These are phyloP conservation scores for Nesogale talazaci DNA, from an alignment of 2,113 vertebrate species.

Conservation along the genomic window DNA sequence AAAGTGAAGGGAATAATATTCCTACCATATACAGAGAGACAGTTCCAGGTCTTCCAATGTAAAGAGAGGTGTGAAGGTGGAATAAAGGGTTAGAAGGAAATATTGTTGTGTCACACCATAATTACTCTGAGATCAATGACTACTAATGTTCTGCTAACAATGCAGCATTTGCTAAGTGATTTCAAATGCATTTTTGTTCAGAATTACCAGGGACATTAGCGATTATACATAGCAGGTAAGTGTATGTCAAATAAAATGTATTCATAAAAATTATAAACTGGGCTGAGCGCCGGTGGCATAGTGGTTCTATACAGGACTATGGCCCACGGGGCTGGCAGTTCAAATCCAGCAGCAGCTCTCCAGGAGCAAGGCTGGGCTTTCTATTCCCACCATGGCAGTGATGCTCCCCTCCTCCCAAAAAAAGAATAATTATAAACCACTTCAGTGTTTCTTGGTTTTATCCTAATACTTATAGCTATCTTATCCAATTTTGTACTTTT, in stretches of 20 bases:
- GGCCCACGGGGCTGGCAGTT: no score
- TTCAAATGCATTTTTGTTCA: slow-evolving; percentile 53
- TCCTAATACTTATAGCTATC: not conserved
- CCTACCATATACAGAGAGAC: not conserved
- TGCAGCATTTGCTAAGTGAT: not conserved
- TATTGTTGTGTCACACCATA: not conserved
- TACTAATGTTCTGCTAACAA: not conserved
- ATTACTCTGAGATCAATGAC: slow-evolving; percentile 53
- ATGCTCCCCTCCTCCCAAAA: no score
- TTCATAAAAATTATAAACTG: slow-evolving; percentile 40
- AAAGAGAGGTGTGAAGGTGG: not conserved
- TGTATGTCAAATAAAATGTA: not conserved
- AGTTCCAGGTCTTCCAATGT: not conserved
- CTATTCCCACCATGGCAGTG: no score
- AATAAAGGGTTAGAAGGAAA: not conserved
- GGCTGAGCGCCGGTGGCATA: no score
- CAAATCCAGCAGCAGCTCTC: no score
- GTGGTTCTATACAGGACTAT: no score
- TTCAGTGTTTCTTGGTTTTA: not conserved
- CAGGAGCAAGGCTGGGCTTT: no score
- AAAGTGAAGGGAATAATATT: not conserved
- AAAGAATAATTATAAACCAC: no score
- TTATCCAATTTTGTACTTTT: not conserved
- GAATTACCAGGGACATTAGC: not conserved
- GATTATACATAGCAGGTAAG: not conserved